Evolutionary conservation across 2,797 vertebrate species (phyloP), one percentile per base, ranked within the genome.

Genomic region (Leucoraja ocellata): DNA sequence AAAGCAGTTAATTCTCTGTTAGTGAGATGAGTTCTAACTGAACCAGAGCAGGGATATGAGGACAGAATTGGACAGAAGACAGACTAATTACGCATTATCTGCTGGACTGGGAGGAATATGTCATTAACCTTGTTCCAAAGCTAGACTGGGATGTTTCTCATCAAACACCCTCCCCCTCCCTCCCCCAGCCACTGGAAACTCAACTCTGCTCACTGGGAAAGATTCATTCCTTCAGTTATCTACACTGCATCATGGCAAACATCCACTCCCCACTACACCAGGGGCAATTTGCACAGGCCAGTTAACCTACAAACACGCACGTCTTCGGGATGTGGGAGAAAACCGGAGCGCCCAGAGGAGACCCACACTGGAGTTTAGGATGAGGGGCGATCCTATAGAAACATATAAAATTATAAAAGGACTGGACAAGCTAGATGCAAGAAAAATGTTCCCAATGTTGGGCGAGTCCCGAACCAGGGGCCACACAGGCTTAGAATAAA

Each of bases 21-120:
- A 65, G 84, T 65, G 36, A 88, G 61, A 65, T 65, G 84, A 88
- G 14, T 63, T n/a, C 21, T 11, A 58, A 54, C 39, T 83, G 80
- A 83, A 83, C 6, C n/a, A 32, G 4, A 32, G 7, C n/a, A 68
- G 61, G n/a, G 61, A 65, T 16, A 88, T 88, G 65, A 32, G n/a
- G n/a, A 63, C 54, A 61, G 81, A 61, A 65, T 18, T 88, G 84
- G 84, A 88, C 84, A 88, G 84, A 88, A 88, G 68, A 9, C 84
- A 88, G 84, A 65, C 84, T 68, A 32, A 36, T 68, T 61, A n/a
- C 21, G 6, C 32, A 63, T 68, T 88, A 88, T 88, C 84, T 68
- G 65, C 63, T 68, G 84, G n/a, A 36, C 25, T 61, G 54, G n/a
- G 28, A 32, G 5, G 58, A 86, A 32, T 28, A 63, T 36, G n/a